Evolutionary conservation across 2,113 vertebrate species (phyloP), one percentile per base, ranked within the genome.

Genomic region (Oenanthe oenanthe): DNA sequence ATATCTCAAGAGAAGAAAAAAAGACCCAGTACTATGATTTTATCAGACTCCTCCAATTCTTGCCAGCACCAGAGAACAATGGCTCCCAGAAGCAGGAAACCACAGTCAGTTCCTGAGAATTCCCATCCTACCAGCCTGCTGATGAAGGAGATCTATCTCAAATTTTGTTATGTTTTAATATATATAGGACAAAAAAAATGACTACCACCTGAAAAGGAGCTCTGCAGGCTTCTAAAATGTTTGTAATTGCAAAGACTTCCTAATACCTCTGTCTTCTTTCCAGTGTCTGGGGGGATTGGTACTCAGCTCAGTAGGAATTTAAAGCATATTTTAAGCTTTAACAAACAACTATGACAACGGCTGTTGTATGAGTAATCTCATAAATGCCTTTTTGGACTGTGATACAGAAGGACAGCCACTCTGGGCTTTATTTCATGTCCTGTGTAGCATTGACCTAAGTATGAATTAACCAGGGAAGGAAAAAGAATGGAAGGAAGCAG

Each of bases 371-470:
- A 79, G 2, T 48, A 72, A 72, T 8, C 8, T 51, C 29, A 28
- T 70, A 66, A 76, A 73, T 32, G 34, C 7, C 11, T 63, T 63
- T 66, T 74, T 75, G 31, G 34, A 31, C 22, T 70, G 28, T 80
- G 19, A 47, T 38, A 17, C 3, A 70, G 36, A 75, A 13, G 20
- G 9, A 38, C 20, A 62, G 10, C 1, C 36, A 12, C 36, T 42
- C 28, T 81, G 25, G 17, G 10, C 43, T 70, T 24, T 74, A 54
- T 22, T 38, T 73, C 34, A 70, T 54, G 15, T 12, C 13, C 19
- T 29, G 4, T 2, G 0, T 29, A 34, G 3, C 8, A 29, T 24
- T 84, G 40, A 53, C 13, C 19, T 54, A 19, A 1, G 0, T 38
- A 36, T 42, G 17, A 77, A 48, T 71, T 67, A 80, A 67, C 13